Evolutionary conservation across 2,888 invertebrate genomes (phyloP).

Genomic region (Agonopterix subpropinquella): DNA sequence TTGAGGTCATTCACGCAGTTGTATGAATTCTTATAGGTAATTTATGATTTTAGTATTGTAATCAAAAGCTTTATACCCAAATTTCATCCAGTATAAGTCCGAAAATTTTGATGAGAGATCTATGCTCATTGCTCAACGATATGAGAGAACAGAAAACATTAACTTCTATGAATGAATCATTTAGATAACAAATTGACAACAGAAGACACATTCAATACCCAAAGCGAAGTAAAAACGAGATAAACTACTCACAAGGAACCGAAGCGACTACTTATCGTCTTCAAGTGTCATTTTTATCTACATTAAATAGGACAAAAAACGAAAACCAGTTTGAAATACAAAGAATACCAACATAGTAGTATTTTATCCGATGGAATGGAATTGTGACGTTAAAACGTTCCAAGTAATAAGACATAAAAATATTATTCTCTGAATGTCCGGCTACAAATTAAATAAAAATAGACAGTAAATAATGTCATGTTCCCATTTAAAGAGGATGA

Average conservation of each 20-base stretch:
- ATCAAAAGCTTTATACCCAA: no score
- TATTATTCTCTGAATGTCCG: slow-evolving; percentile 4
- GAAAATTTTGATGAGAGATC: no score
- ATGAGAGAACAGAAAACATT: no score
- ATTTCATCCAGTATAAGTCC: no score
- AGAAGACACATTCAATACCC: slow-evolving; percentile 9
- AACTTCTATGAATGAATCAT: slow-evolving; percentile 1
- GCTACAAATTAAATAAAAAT: slow-evolving; percentile 10
- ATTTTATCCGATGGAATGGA: slow-evolving; percentile 9
- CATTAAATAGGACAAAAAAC: slow-evolving; percentile 9
- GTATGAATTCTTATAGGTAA: no score
- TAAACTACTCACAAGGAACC: slow-evolving; percentile 8
- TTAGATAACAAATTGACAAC: slow-evolving; percentile 7
- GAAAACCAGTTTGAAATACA: slow-evolving; percentile 10
- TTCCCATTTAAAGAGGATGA: slow-evolving; percentile 6
- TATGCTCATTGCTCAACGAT: no score
- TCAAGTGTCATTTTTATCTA: slow-evolving; percentile 11
- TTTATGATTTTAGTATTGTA: no score
- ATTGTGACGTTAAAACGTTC: slow-evolving; percentile 10
- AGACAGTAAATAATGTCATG: slow-evolving; percentile 7
- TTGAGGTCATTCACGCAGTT: no score
- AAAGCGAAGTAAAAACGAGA: slow-evolving; percentile 3
- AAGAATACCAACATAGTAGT: slow-evolving; percentile 8
- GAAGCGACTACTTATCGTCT: slow-evolving; percentile 8
- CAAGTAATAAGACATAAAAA: slow-evolving; percentile 7